phyloP scores from a whole-genome alignment of 2,113 vertebrate genomes.

The Nycticorax nycticorax region DNA sequence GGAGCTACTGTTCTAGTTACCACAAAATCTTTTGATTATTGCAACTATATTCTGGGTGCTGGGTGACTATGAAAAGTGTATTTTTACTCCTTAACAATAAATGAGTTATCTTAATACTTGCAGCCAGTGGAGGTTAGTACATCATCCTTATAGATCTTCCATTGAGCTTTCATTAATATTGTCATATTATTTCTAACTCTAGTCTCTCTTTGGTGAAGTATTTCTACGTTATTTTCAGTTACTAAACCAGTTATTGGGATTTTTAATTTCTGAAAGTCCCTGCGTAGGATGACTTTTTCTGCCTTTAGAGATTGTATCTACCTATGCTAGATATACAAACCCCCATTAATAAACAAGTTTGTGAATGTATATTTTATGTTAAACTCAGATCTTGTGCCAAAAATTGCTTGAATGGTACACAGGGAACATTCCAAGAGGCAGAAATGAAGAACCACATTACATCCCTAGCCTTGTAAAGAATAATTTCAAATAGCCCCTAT shows the following conservation, averaged over 20 bases:
- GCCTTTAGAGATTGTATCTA: not conserved
- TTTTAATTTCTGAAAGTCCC: not conserved
- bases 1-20: slow-evolving; percentile 80
- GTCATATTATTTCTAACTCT: not conserved
- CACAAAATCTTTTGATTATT: slow-evolving; percentile 77
- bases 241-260: not conserved
- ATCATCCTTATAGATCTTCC: not conserved
- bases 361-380: not conserved
- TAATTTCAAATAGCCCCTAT: not conserved
- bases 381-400: not conserved
- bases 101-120: not conserved
- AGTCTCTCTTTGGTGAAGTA: not conserved
- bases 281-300: not conserved
- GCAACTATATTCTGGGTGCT: slow-evolving; percentile 43
- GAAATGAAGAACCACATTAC: not conserved
- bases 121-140: not conserved
- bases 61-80: not conserved
- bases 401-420: not conserved
- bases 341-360: not conserved
- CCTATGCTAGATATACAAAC: not conserved
- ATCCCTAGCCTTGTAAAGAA: not conserved
- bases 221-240: not conserved
- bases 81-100: not conserved
- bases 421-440: not conserved
- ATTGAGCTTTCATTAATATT: not conserved